A percentile compares a stretch with the other conserved stretches of the same genome.
Evolutionary conservation across 1,140 invertebrate species (phyloP).

Genomic region (Drosophila guanche): DNA sequence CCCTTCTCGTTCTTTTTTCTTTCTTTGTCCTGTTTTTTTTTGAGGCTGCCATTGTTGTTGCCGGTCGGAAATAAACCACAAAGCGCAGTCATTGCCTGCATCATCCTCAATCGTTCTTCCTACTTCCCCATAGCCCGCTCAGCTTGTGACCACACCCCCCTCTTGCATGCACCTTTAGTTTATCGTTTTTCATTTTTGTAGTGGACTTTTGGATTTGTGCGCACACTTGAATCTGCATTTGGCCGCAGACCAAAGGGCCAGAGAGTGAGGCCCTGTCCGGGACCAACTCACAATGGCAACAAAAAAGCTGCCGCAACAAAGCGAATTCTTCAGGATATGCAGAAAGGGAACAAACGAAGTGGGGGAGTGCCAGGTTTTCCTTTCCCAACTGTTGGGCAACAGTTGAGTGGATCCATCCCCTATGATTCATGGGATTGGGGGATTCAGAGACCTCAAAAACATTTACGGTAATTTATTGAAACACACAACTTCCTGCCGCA

Average conservation of each 20-base stretch:
- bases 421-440: constrained; percentile 37
- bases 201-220: constrained; percentile 73
- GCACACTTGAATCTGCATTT: constrained; percentile 78
- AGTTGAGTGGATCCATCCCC: constrained; percentile 29
- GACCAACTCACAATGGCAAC: constrained; percentile 5
- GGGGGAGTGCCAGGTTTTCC: no score
- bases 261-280: constrained; percentile 4
- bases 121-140: neutral
- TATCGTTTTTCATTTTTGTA: constrained; percentile 65
- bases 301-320: constrained; percentile 30
- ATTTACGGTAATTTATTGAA: constrained; percentile 52
- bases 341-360: no score
- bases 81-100: constrained; percentile 64
- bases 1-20: neutral
- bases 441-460: constrained; percentile 12
- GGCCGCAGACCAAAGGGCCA: constrained; percentile 46
- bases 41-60: constrained; percentile 7
- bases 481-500: constrained; percentile 35
- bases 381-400: neutral
- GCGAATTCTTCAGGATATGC: neutral
- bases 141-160: neutral
- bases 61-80: constrained; percentile 66
- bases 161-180: constrained; percentile 24
- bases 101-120: constrained; percentile 22
- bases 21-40: neutral